phyloP scores from a whole-genome alignment of 2,797 vertebrate species.

The Picus viridis region DNA sequence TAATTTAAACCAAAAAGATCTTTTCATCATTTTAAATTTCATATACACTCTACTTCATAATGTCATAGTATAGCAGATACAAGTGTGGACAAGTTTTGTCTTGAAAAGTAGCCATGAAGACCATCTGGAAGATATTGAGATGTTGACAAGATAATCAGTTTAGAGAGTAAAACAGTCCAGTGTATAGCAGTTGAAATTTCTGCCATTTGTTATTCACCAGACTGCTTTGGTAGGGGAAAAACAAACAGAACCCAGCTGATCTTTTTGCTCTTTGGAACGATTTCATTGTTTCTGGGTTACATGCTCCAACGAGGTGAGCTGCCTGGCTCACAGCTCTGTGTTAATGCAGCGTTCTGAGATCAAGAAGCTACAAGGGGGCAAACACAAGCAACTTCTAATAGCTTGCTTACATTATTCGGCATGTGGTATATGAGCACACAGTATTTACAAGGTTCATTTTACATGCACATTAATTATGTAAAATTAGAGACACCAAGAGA shows the following conservation, averaged over 20 bases:
- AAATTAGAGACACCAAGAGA: slow-evolving; percentile 70
- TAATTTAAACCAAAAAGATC: background rate
- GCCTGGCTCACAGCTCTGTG: background rate
- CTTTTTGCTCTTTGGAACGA: background rate
- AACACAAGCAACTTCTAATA: slow-evolving; percentile 11
- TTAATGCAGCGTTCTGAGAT: background rate
- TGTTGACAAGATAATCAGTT: background rate
- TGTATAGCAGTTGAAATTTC: background rate
- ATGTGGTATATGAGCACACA: slow-evolving; percentile 47
- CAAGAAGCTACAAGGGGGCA: background rate
- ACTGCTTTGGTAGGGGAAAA: background rate
- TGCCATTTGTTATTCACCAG: background rate
- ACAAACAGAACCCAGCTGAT: background rate
- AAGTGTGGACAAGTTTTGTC: background rate
- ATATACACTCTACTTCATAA: background rate
- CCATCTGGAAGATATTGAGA: background rate
- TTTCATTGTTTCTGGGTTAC: background rate
- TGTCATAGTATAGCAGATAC: background rate
- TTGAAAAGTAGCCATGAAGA: background rate
- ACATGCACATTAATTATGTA: slow-evolving; percentile 70
- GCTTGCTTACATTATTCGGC: slow-evolving; percentile 51
- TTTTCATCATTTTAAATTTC: background rate
- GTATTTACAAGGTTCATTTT: slow-evolving; percentile 64
- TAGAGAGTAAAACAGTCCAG: background rate
- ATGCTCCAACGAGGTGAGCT: background rate